These are phyloP conservation scores for Thymelicus acteon DNA, from an alignment of 2,888 invertebrate genomes.

Conservation along the genomic window DNA sequence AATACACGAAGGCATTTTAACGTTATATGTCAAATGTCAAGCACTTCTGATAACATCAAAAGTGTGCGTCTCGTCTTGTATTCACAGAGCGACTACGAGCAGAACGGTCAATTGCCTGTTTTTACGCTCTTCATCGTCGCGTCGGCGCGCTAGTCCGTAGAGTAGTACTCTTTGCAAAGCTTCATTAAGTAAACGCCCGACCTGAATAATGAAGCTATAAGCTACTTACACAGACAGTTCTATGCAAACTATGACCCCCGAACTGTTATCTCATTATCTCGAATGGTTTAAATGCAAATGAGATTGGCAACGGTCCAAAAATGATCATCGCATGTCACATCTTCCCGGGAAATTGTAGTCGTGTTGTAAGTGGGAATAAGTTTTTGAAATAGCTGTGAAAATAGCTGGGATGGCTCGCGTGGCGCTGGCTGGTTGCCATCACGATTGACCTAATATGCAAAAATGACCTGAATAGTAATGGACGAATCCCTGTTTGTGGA, in stretches of 20 bases:
- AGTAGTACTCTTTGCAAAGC: not conserved
- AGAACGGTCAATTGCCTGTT: too few relatives aligned
- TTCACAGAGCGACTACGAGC: too few relatives aligned
- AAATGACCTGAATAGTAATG: conserved; percentile 37
- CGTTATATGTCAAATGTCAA: too few relatives aligned
- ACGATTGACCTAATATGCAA: conserved; percentile 47
- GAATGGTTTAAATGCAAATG: conserved; percentile 34
- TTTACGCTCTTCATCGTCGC: too few relatives aligned
- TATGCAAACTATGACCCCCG: conserved; percentile 33
- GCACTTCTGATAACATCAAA: too few relatives aligned
- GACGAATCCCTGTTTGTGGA: conserved; percentile 22
- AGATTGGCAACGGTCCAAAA: conserved; percentile 33
- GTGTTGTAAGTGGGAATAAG: conserved; percentile 31
- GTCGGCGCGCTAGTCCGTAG: too few relatives aligned
- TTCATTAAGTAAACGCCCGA: conserved; percentile 17
- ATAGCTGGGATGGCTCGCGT: conserved; percentile 42
- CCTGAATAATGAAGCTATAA: conserved; percentile 25
- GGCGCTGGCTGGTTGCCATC: conserved; percentile 45
- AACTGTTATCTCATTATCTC: conserved; percentile 37
- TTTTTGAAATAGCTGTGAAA: conserved; percentile 33
- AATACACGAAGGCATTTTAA: too few relatives aligned
- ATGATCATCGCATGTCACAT: conserved; percentile 35
- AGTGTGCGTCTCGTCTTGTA: too few relatives aligned
- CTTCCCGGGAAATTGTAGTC: conserved; percentile 17
- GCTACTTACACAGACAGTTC: conserved; percentile 20